Evolutionary conservation across 2,797 vertebrate species (phyloP).

Genomic region (Cuniculus paca): DNA sequence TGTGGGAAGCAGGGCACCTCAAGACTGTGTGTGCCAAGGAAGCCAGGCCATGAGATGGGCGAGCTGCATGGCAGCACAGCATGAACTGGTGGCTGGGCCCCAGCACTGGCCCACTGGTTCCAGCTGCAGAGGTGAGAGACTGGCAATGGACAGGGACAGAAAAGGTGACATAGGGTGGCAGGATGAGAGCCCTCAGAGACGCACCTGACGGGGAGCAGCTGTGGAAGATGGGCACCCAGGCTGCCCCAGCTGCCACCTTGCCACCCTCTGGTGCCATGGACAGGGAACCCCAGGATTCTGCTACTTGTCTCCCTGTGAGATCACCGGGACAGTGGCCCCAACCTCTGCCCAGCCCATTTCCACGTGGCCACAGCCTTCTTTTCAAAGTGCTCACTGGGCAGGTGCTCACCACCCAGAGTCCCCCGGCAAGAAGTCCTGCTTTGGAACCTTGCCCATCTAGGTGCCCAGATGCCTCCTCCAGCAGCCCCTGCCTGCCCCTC

Average conservation of each 20-base stretch:
- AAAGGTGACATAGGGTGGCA: accelerated
- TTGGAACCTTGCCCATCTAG: background rate
- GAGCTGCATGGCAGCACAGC: accelerated
- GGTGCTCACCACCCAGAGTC: background rate
- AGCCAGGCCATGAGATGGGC: background rate
- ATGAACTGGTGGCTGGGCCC: background rate
- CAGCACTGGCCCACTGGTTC: background rate
- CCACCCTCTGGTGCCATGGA: accelerated
- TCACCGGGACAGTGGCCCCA: accelerated
- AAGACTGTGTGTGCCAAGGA: background rate
- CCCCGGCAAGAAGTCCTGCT: background rate
- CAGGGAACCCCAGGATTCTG: background rate
- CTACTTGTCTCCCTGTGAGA: background rate
- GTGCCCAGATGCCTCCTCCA: background rate
- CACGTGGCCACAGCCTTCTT: background rate
- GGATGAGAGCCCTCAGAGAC: accelerated
- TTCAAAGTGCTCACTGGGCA: background rate
- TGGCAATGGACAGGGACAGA: accelerated
- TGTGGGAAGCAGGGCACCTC: background rate
- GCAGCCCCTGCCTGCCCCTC: background rate
- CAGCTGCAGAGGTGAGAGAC: background rate
- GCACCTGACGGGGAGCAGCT: background rate
- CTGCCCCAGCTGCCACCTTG: background rate
- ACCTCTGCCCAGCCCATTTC: background rate
- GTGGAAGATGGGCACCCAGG: background rate